phyloP scores from a whole-genome alignment of 2,888 invertebrate genomes.

The Adela reaumurella region DNA sequence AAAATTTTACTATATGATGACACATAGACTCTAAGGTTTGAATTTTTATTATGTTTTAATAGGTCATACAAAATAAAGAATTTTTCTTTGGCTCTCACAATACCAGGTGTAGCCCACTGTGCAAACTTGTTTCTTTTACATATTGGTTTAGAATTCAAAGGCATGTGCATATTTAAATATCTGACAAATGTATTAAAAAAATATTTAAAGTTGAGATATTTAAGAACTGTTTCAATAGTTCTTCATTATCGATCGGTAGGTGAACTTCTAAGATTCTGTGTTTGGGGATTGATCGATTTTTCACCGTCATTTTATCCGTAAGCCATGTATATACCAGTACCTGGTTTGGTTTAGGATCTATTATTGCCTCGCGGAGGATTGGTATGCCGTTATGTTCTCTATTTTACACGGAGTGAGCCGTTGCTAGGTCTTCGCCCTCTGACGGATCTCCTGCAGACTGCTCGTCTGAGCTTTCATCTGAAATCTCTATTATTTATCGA shows the following conservation, averaged over 20 bases:
- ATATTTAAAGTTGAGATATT: too few relatives aligned
- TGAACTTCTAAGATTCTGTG: background rate
- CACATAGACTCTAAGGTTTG: too few relatives aligned
- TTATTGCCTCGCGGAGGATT: conserved; percentile 1
- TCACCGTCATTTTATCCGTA: background rate
- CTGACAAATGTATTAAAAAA: too few relatives aligned
- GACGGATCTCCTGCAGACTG: too few relatives aligned
- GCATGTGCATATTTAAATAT: too few relatives aligned
- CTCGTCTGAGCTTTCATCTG: background rate
- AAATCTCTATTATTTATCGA: background rate
- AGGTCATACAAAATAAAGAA: too few relatives aligned
- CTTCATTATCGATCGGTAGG: background rate
- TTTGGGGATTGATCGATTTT: background rate
- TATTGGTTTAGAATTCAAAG: too few relatives aligned
- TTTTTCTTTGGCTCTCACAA: too few relatives aligned
- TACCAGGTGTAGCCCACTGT: too few relatives aligned
- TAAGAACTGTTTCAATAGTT: background rate
- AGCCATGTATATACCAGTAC: background rate
- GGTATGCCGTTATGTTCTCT: conserved; percentile 1
- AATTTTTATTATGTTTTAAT: too few relatives aligned
- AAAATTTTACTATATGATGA: too few relatives aligned
- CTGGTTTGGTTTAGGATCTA: conserved; percentile 3
- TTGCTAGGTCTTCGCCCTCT: background rate
- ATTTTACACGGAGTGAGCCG: conserved; percentile 2
- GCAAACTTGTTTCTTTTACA: too few relatives aligned